Percentiles rank a stretch among this genome's conserved stretches.
These are phyloP conservation scores for Epistrophe grossulariae DNA, from an alignment of 2,888 invertebrate genomes.

Conservation along the genomic window DNA sequence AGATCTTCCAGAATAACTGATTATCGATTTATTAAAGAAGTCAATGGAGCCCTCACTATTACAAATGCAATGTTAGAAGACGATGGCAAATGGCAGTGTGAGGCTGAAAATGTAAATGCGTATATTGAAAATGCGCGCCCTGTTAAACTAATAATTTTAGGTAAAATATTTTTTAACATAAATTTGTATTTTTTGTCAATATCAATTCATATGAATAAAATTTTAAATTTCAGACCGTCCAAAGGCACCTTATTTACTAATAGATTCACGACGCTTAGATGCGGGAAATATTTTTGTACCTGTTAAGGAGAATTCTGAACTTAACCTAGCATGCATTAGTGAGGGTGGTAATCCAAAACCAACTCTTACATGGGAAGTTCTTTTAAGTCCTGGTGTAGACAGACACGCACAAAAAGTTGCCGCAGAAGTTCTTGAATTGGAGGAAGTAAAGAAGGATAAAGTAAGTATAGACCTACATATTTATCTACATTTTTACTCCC, in stretches of 20 bases:
- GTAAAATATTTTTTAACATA: constrained; percentile 81
- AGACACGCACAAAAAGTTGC: constrained; percentile 85
- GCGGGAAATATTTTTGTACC: constrained; percentile 95
- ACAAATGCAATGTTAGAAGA: constrained; percentile 86
- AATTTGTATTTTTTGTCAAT: background rate
- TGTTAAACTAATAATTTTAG: constrained; percentile 87
- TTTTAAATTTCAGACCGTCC: constrained; percentile 88
- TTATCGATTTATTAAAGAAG: constrained; percentile 83
- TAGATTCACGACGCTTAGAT: constrained; percentile 93
- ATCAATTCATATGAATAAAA: background rate
- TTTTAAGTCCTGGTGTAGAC: constrained; percentile 86
- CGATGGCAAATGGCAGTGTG: constrained; percentile 90
- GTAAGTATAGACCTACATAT: constrained; percentile 75
- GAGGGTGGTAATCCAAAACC: constrained; percentile 92
- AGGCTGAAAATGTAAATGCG: constrained; percentile 87
- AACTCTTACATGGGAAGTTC: constrained; percentile 84
- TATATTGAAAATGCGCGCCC: constrained; percentile 87
- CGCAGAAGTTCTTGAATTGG: constrained; percentile 84
- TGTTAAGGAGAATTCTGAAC: constrained; percentile 92
- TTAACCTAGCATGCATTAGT: constrained; percentile 93
- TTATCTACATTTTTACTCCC: too few species aligned
- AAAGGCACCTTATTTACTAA: constrained; percentile 92
- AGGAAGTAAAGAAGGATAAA: constrained; percentile 83
- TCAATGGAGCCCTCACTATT: constrained; percentile 83
- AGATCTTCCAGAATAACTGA: constrained; percentile 83